phyloP scores from a whole-genome alignment of 1,140 invertebrate species.

The Lepidurus couesii region DNA sequence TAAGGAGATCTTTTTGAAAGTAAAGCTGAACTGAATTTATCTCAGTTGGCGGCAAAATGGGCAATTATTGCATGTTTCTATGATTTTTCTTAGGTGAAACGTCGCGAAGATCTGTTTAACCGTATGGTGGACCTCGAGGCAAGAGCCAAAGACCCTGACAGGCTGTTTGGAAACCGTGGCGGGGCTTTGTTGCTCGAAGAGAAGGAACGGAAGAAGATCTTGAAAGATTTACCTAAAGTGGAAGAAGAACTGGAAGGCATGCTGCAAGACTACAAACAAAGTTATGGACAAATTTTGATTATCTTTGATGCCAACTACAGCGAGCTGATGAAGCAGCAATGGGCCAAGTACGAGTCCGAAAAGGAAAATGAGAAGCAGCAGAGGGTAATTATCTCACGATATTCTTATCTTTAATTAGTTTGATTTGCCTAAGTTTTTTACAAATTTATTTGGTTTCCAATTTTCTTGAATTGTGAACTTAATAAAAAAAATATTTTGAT shows the following conservation, averaged over 20 bases:
- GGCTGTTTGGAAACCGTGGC: constrained; percentile 71
- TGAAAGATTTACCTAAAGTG: constrained; percentile 51
- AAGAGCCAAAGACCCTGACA: constrained; percentile 64
- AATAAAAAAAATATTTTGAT: background rate
- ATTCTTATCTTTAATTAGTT: too few species aligned
- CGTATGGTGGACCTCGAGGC: constrained; percentile 63
- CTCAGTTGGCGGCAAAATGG: constrained; percentile 29
- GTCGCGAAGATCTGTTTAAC: constrained; percentile 57
- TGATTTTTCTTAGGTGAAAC: constrained; percentile 56
- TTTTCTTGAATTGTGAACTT: background rate
- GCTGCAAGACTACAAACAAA: constrained; percentile 43
- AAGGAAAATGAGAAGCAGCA: constrained; percentile 46
- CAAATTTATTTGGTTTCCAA: too few species aligned
- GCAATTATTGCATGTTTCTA: constrained; percentile 34
- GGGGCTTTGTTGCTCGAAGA: constrained; percentile 75
- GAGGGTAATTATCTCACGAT: constrained; percentile 39
- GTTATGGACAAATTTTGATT: constrained; percentile 42
- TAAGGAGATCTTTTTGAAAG: constrained; percentile 48
- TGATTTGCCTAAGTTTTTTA: too few species aligned
- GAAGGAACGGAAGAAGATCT: constrained; percentile 67
- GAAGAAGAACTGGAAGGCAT: constrained; percentile 45
- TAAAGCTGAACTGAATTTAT: constrained; percentile 29
- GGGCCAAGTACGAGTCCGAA: constrained; percentile 42
- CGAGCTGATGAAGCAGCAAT: constrained; percentile 44
- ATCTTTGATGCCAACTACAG: constrained; percentile 43